Conservation (phyloP, 2,888 invertebrate species). For the Phymatocera aterrima region DNA sequence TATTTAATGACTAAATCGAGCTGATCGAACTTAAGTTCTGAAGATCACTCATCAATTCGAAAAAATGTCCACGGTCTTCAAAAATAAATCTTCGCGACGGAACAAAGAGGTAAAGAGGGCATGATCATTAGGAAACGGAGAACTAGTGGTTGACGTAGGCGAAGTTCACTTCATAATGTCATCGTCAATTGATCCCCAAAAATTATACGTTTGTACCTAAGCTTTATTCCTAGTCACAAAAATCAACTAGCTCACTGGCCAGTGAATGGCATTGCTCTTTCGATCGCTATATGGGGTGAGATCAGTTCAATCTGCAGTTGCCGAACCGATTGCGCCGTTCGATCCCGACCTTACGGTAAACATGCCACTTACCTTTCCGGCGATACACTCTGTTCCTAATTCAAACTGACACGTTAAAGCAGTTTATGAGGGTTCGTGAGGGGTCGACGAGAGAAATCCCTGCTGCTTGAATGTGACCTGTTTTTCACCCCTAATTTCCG, state of each 20-base stretch:
- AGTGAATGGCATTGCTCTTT: not conserved
- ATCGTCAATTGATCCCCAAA: too few species aligned
- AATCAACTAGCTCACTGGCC: not conserved
- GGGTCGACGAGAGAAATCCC: not conserved
- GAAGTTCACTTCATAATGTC: too few species aligned
- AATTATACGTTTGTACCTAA: not conserved
- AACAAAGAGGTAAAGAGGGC: too few species aligned
- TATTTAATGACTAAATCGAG: too few species aligned
- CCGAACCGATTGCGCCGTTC: not conserved
- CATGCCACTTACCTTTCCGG: constrained; percentile 5
- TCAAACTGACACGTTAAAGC: constrained; percentile 12
- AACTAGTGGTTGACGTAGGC: too few species aligned
- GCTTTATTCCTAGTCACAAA: not conserved
- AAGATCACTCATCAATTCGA: too few species aligned
- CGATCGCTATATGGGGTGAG: not conserved
- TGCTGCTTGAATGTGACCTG: not conserved
- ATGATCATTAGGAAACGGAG: too few species aligned
- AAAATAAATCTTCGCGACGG: too few species aligned
- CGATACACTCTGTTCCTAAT: constrained; percentile 12
- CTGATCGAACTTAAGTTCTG: too few species aligned
- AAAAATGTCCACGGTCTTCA: too few species aligned
- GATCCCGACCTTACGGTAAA: not conserved
- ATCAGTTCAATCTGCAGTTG: constrained; percentile 3
- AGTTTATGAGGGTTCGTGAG: constrained; percentile 8
- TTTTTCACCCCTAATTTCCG: constrained; percentile 24